Evolutionary conservation across 2,888 invertebrate genomes (phyloP).

Genomic region (Helleia helle): DNA sequence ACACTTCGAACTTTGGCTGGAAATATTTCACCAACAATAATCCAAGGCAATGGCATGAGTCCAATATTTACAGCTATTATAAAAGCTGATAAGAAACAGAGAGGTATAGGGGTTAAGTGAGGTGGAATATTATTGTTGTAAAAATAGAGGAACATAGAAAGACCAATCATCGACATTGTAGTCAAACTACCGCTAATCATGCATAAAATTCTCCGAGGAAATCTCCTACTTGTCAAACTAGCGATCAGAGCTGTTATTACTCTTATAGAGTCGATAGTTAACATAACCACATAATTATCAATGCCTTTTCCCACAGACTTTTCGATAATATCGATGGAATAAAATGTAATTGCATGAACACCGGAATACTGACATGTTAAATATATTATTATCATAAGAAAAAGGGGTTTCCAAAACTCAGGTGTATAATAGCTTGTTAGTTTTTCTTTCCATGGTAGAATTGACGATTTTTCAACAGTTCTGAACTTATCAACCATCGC

Average conservation of each 20-base stretch:
- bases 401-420: not conserved
- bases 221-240: not conserved
- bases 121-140: not conserved
- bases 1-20: not conserved
- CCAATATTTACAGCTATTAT: slow-evolving; percentile 2
- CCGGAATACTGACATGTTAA: not conserved
- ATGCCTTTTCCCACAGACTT: not conserved
- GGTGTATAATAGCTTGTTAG: not conserved
- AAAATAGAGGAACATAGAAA: not conserved
- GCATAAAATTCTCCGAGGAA: not conserved
- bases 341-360: not conserved
- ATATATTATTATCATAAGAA: not conserved
- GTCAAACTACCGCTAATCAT: not conserved
- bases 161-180: not conserved
- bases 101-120: not conserved
- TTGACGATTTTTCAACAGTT: not conserved
- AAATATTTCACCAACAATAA: slow-evolving; percentile 5
- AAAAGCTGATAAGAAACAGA: not conserved
- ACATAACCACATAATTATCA: not conserved
- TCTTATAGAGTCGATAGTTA: not conserved
- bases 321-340: not conserved
- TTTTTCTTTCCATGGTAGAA: not conserved
- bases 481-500: not conserved
- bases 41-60: not conserved
- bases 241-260: not conserved